phyloP scores from a whole-genome alignment of 2,888 invertebrate species.

The Dynastes maya region DNA sequence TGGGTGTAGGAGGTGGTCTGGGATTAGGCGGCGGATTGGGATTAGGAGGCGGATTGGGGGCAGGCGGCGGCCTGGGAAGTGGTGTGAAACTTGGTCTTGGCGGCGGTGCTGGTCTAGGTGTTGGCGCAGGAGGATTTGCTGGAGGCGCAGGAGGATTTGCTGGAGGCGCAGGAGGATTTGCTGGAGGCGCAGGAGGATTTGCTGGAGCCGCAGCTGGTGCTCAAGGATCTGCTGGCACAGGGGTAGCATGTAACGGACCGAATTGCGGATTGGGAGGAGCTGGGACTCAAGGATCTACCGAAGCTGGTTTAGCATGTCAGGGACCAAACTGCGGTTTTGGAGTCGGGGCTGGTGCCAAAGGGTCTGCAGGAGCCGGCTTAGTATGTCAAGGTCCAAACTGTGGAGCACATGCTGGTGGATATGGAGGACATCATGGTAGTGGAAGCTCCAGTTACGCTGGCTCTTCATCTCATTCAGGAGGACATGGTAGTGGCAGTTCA shows the following conservation, averaged over 20 bases:
- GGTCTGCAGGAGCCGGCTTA: too few relatives aligned
- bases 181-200: not conserved
- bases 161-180: not conserved
- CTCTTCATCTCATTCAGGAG: not conserved
- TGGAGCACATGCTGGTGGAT: not conserved
- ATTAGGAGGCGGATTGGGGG: not conserved
- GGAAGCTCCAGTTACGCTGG: not conserved
- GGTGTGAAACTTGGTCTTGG: not conserved
- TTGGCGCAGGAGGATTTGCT: not conserved
- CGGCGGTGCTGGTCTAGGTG: not conserved
- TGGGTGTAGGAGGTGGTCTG: not conserved
- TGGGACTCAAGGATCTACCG: not conserved
- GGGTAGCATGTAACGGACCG: constrained; percentile 13
- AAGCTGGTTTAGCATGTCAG: not conserved
- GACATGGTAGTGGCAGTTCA: constrained; percentile 3
- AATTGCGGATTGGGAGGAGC: constrained; percentile 11
- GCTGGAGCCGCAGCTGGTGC: not conserved
- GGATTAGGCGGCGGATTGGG: not conserved
- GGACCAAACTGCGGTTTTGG: not conserved
- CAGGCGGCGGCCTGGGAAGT: not conserved
- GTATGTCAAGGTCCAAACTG: not conserved
- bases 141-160: not conserved
- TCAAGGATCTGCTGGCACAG: not conserved
- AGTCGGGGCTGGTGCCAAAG: not conserved
- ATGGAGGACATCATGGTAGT: not conserved